A percentile compares a stretch with the other conserved stretches of the same genome.
Evolutionary conservation across 2,797 vertebrate genomes (phyloP).

Genomic region (Phalanger gymnotis): DNA sequence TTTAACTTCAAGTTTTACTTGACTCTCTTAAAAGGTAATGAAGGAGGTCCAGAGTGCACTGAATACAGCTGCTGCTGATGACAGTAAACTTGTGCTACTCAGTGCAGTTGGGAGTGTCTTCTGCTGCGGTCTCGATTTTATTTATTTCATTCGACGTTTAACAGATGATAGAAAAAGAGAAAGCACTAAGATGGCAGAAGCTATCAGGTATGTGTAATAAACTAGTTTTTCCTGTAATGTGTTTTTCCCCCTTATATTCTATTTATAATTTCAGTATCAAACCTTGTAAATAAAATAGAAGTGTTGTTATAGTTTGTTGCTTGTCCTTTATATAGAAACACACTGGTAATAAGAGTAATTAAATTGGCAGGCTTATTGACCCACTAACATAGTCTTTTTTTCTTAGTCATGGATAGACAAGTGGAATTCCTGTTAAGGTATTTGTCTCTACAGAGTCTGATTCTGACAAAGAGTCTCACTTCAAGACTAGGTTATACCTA

Average conservation of each 20-base stretch:
- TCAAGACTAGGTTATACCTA: neutral
- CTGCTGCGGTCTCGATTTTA: constrained; percentile 97
- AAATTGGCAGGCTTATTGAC: constrained; percentile 1
- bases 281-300: neutral
- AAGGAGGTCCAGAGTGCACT: constrained; percentile 98
- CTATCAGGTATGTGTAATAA: constrained; percentile 91
- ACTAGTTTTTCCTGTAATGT: neutral
- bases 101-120: constrained; percentile 94
- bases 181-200: constrained; percentile 98
- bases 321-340: neutral
- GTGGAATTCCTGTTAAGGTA: neutral
- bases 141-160: constrained; percentile 95
- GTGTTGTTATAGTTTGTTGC: neutral
- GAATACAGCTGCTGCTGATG: constrained; percentile 95
- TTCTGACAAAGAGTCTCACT: neutral
- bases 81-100: constrained; percentile 96
- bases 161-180: constrained; percentile 97
- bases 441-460: neutral
- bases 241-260: neutral
- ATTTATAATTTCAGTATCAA: neutral
- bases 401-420: neutral
- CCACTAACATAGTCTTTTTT: neutral
- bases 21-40: constrained; percentile 90
- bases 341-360: neutral
- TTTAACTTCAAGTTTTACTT: neutral